Base-by-base conservation (phyloP, 2,888 invertebrate genomes). In the Julus scanicus region DNA sequence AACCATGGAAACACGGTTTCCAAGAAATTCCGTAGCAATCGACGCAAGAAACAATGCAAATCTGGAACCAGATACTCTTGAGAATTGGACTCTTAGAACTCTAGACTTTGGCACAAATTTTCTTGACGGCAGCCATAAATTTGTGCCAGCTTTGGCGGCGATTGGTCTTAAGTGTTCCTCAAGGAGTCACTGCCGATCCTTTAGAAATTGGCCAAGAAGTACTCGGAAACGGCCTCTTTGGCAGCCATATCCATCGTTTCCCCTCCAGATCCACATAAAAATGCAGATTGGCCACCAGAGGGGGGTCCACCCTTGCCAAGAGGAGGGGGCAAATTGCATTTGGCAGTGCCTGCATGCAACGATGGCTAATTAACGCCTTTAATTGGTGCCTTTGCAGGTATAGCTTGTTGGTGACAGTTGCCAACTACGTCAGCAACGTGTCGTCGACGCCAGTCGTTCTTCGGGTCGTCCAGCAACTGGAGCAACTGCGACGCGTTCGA, bases 371-470 rank as follows among this genome's bases (percentile, higher is more conserved):
- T 63, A 87, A 39, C 29, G 40, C 37, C 63, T 71, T 37, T 57
- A 80, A 87, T 87, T 86, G 86, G 57, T 29, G 87, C 89, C 89
- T 89, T 89, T 88, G 39, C 88, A 92, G 92, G 88, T 91, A 90
- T 88, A 88, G 89, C 0, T 90, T 91, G 0, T 90, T 90, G 49
- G 91, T 92, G 6, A 90, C 90, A 9, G 92, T 91, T 8, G 39
- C 88, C 53, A 92, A 92, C 89, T 89, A 90, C 29, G 89, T 91
- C 87, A 91, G 91, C 86, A 90, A 89, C 20, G 90, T 90, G 4
- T 90, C 89, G 8, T 92, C 92, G 1, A 86, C 87, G 3, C 90
- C 91, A 0, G 85, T 92, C 2, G 90, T 90, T 40, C 88, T 92
- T 2, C 90, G 89, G 87, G 90, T 91, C 2, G 89, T 91, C 48